phyloP scores from a whole-genome alignment of 2,888 invertebrate genomes.

The Calameuta filiformis region DNA sequence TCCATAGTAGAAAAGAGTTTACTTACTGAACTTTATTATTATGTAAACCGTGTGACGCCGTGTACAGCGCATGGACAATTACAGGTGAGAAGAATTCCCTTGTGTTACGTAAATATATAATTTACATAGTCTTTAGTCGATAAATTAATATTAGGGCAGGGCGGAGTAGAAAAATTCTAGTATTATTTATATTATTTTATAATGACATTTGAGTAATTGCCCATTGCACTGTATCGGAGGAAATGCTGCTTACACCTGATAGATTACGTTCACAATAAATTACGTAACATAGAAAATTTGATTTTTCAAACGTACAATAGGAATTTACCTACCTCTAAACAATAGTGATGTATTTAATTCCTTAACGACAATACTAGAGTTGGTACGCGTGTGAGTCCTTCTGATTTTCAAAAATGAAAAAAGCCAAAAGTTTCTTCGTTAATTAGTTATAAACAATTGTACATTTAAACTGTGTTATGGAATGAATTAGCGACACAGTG shows the following conservation, averaged over 20 bases:
- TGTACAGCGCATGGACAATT: neutral
- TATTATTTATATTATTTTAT: neutral
- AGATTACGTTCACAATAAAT: neutral
- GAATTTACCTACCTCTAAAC: neutral
- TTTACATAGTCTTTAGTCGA: neutral
- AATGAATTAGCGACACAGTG: neutral
- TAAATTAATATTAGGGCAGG: neutral
- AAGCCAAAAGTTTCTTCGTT: neutral
- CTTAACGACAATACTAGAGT: neutral
- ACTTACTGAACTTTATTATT: neutral
- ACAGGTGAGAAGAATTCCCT: neutral
- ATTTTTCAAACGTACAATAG: neutral
- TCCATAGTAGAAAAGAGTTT: neutral
- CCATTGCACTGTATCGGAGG: neutral
- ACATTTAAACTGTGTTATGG: neutral
- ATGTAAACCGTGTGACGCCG: neutral
- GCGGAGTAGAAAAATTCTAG: neutral
- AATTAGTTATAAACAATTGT: neutral
- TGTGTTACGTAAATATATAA: neutral
- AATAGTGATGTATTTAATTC: neutral
- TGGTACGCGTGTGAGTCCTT: neutral
- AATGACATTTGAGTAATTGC: neutral
- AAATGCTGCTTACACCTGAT: neutral
- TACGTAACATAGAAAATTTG: neutral
- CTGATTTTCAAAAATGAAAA: neutral